These are phyloP conservation scores for Yasuhikotakia modesta DNA, from an alignment of 2,797 vertebrate genomes.

Conservation along the genomic window DNA sequence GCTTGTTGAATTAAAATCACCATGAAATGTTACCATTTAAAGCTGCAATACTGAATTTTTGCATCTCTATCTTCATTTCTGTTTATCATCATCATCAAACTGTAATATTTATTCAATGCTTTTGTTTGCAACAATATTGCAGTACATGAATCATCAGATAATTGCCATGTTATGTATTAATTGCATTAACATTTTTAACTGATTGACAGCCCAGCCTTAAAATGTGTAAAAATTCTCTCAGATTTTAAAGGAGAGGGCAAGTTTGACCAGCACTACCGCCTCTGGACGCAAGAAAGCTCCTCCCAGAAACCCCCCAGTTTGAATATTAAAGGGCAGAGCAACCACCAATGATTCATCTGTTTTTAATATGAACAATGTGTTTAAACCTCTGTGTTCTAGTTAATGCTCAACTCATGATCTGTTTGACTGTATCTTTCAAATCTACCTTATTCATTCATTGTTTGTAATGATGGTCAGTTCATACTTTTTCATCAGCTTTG, in stretches of 20 bases:
- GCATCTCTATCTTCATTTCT: too few relatives aligned
- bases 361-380: background rate
- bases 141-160: too few relatives aligned
- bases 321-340: background rate
- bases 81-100: too few relatives aligned
- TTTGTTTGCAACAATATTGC: too few relatives aligned
- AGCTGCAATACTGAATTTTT: too few relatives aligned
- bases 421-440: conserved; percentile 12
- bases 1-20: too few relatives aligned
- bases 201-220: background rate
- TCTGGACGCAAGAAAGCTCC: conserved; percentile 30
- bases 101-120: too few relatives aligned
- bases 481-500: conserved; percentile 10
- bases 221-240: conserved; percentile 36
- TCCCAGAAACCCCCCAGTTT: conserved; percentile 11
- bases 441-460: conserved; percentile 6
- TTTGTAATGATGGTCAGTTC: conserved; percentile 5
- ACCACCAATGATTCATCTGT: background rate
- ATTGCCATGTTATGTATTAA: background rate
- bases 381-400: background rate
- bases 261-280: conserved; percentile 16
- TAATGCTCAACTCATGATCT: background rate
- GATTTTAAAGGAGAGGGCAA: conserved; percentile 53
- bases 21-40: too few relatives aligned
- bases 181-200: background rate